Percentiles rank a stretch among this genome's conserved stretches.
phyloP scores from a whole-genome alignment of 2,797 vertebrate genomes.

The Lepilemur septentrionalis region DNA sequence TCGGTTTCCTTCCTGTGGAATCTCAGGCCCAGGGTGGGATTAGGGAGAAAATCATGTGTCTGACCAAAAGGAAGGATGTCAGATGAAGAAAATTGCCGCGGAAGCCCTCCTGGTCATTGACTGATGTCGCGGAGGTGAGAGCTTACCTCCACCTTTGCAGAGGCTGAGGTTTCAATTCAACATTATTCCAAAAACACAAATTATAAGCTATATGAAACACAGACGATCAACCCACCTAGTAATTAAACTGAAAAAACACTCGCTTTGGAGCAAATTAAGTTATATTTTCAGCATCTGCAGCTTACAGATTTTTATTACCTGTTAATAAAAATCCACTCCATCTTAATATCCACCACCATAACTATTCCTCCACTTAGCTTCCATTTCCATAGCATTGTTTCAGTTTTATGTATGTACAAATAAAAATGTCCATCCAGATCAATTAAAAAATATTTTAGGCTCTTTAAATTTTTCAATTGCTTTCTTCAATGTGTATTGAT shows the following conservation, averaged over 20 bases:
- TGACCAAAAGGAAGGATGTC: background rate
- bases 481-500: background rate
- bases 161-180: background rate
- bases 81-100: background rate
- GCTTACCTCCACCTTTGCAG: background rate
- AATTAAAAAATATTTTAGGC: background rate
- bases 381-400: background rate
- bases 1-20: background rate
- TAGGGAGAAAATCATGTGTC: background rate
- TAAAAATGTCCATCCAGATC: background rate
- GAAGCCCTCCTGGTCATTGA: background rate
- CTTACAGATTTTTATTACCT: background rate
- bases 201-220: background rate
- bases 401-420: background rate
- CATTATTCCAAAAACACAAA: background rate
- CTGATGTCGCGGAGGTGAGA: background rate
- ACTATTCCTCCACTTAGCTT: background rate
- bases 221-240: background rate
- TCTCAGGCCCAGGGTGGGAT: background rate
- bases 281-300: constrained; percentile 30
- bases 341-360: background rate
- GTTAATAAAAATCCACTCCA: constrained; percentile 1
- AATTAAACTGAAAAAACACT: background rate
- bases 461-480: background rate
- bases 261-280: background rate